Conservation (phyloP, 2,888 invertebrate genomes). For the Tenthredo mesomela region DNA sequence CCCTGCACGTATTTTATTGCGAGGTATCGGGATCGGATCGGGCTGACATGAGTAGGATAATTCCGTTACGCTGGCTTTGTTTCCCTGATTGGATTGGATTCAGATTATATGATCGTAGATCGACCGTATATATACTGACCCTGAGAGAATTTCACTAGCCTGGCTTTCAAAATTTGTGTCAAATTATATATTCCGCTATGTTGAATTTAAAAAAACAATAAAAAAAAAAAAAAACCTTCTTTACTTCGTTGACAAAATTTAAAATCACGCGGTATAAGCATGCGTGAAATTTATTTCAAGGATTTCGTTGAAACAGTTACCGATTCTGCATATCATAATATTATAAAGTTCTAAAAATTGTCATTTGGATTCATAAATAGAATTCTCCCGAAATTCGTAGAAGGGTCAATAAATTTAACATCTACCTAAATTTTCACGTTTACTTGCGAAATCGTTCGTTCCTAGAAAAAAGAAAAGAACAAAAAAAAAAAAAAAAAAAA, state of each 20-base stretch:
- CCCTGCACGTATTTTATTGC: constrained; percentile 26
- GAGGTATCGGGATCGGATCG: constrained; percentile 9
- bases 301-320: constrained; percentile 17
- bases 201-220: too few relatives aligned
- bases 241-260: background rate
- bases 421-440: background rate
- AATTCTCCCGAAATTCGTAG: background rate
- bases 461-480: background rate
- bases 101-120: constrained; percentile 19
- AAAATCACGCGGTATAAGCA: background rate
- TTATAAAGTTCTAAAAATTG: background rate
- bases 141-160: background rate
- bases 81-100: constrained; percentile 38
- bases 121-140: background rate
- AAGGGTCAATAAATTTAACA: background rate
- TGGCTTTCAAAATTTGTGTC: background rate
- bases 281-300: background rate
- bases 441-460: constrained; percentile 22
- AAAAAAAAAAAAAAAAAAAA: background rate
- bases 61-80: constrained; percentile 28
- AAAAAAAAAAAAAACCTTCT: background rate
- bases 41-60: constrained; percentile 31
- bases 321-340: background rate
- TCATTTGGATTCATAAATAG: background rate
- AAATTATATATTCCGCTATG: background rate